A percentile compares a stretch with the other conserved stretches of the same genome.
Evolutionary conservation across 2,888 invertebrate genomes (phyloP).

Genomic region (Nephrotoma flavescens): DNA sequence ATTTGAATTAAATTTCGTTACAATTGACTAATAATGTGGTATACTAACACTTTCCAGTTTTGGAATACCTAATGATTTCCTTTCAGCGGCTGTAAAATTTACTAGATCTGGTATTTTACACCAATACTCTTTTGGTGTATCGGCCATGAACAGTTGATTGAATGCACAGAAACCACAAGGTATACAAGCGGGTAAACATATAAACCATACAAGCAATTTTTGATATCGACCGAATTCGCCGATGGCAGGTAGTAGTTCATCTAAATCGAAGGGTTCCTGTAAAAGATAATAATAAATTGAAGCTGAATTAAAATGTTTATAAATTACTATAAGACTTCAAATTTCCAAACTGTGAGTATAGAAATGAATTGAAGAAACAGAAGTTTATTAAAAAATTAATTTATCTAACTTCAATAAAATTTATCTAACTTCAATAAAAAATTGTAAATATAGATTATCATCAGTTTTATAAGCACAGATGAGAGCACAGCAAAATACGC

Average conservation of each 20-base stretch:
- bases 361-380: no score
- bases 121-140: conserved; percentile 74
- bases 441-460: no score
- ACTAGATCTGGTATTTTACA: conserved; percentile 57
- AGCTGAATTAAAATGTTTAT: no score
- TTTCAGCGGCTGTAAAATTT: conserved; percentile 37
- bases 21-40: background rate
- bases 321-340: no score
- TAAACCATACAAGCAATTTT: conserved; percentile 67
- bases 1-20: background rate
- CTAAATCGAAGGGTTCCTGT: conserved; percentile 51
- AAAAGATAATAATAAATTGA: no score
- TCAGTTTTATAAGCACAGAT: no score
- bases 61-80: conserved; percentile 53
- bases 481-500: no score
- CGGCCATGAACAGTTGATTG: conserved; percentile 88
- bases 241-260: conserved; percentile 68
- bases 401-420: no score
- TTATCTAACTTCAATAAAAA: no score
- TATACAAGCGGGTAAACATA: conserved; percentile 77
- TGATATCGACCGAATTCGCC: conserved; percentile 86
- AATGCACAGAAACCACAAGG: conserved; percentile 87
- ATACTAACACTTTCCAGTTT: conserved; percentile 26
- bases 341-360: no score
- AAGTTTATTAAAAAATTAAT: no score